Conservation (phyloP, 2,113 vertebrate species). For the Coptodon rendalli region DNA sequence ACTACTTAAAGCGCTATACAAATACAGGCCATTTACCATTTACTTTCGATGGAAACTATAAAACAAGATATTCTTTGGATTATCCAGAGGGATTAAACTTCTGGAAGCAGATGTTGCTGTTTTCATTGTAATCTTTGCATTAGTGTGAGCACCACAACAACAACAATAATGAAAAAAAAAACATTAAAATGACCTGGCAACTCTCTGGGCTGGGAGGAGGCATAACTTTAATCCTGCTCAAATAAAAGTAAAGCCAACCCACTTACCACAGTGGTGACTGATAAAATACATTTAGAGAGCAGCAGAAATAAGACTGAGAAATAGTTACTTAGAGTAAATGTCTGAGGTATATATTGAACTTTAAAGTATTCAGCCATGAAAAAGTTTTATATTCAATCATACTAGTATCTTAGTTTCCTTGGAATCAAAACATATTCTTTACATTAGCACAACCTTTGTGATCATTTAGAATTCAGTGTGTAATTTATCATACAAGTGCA, state of each 20-base stretch:
- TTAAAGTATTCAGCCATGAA: background rate
- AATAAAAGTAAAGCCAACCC: background rate
- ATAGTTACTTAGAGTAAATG: background rate
- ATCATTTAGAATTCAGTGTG: background rate
- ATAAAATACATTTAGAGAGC: background rate
- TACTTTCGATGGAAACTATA: background rate
- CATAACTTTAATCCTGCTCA: background rate
- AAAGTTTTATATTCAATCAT: background rate
- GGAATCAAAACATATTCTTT: background rate
- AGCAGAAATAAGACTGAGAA: background rate
- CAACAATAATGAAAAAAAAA: background rate
- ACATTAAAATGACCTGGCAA: background rate
- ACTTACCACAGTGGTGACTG: background rate
- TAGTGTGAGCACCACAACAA: background rate
- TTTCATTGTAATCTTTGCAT: background rate
- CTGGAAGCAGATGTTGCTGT: background rate
- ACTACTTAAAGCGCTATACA: background rate
- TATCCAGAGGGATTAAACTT: background rate
- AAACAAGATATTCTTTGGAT: background rate
- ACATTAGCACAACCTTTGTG: background rate
- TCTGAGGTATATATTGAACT: background rate
- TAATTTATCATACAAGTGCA: background rate
- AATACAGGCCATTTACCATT: background rate
- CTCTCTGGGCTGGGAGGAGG: background rate
- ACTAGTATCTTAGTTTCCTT: background rate